Evolutionary conservation across 2,888 invertebrate species (phyloP), one percentile per base, ranked within the genome.

Genomic region (Andrena flavipes): DNA sequence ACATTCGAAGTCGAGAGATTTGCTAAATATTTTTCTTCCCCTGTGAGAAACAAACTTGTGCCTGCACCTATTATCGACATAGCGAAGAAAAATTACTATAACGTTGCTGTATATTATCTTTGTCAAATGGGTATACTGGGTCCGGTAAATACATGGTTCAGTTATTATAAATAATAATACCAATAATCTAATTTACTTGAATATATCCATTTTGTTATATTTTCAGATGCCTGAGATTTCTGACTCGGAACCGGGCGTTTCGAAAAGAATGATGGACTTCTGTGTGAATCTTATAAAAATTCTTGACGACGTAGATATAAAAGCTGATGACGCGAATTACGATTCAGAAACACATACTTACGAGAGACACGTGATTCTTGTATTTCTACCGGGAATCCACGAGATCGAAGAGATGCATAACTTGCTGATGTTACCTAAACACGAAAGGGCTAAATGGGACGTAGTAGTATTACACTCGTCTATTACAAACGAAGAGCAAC

Each of bases 341-440:
- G 95, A 95, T 76, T 65, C 89, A 91, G 49, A 86, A 87, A 0
- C 90, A 90, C 72, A 93, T 91, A 0, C 94, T 93, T 78, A 80
- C 92, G 87, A 93, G 1, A 91, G 95, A 70, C 95, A 96, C 0
- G 97, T 98, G 2, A 97, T 98, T 26, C 95, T 99, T 0, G 96
- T 99, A 72, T 99, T 99, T 93, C 93, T 99, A 84, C 99, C 99
- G 0, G 99, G 98, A 63, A 96, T 98, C 71, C 94, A 96, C 88
- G 98, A 98, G 95, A 98, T 98, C 77, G 97, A 97, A 91, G 96
- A 96, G 73, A 94, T 97, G 90, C 95, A 95, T 90, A 94, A 93
- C 60, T 87, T 92, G 4, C 89, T 91, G 23, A 20, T 60, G 3
- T 56, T 70, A 2, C 48, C 79, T 0, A 67, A 77, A 26, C 62